Evolutionary conservation across 1,140 invertebrate genomes (phyloP).

Genomic region (Dermatophagoides farinae): DNA sequence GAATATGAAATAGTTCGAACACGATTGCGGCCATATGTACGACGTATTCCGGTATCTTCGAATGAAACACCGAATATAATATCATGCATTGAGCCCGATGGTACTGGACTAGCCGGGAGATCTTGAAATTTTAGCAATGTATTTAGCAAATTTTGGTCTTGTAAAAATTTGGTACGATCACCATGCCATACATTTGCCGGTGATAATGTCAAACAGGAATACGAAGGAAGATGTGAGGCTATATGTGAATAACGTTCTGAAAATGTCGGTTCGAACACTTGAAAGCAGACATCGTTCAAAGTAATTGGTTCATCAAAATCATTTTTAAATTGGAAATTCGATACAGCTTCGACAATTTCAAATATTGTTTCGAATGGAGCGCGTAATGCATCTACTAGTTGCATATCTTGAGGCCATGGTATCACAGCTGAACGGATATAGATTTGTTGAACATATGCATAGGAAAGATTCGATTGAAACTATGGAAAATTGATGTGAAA

Average conservation of each 20-base stretch:
- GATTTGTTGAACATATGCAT: constrained; percentile 49
- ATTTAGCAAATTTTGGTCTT: constrained; percentile 45
- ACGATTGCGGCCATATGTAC: constrained; percentile 55
- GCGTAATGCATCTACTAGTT: constrained; percentile 47
- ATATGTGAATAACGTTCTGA: neutral
- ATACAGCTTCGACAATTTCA: constrained; percentile 56
- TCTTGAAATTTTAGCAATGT: constrained; percentile 18
- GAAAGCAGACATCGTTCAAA: constrained; percentile 59
- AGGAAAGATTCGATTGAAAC: constrained; percentile 32
- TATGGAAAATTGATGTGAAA: constrained; percentile 16
- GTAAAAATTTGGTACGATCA: constrained; percentile 30
- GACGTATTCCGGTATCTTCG: constrained; percentile 65
- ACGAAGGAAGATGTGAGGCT: constrained; percentile 49
- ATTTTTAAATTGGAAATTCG: constrained; percentile 49
- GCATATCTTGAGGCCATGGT: constrained; percentile 59
- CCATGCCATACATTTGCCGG: constrained; percentile 82
- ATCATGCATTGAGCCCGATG: constrained; percentile 33
- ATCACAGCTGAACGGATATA: constrained; percentile 44
- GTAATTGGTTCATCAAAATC: constrained; percentile 42
- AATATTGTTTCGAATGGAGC: constrained; percentile 68
- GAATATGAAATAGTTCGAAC: constrained; percentile 70
- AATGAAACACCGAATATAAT: constrained; percentile 76
- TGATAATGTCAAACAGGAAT: constrained; percentile 72
- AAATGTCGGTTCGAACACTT: constrained; percentile 41
- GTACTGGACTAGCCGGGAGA: constrained; percentile 12